phyloP scores from a whole-genome alignment of 2,797 vertebrate genomes.

The Gambusia yucatana region DNA sequence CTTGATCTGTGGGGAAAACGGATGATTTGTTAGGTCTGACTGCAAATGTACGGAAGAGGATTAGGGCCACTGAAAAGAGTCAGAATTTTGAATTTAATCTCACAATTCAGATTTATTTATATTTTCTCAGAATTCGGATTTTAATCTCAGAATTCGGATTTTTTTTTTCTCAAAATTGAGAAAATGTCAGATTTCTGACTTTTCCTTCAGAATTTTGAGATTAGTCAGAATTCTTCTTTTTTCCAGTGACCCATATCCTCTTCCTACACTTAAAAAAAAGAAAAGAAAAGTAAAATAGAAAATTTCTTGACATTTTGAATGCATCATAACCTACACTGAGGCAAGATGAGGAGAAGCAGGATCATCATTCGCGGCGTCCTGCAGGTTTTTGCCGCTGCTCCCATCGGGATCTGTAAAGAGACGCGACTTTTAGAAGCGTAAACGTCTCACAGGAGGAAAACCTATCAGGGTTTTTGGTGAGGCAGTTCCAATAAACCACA shows the following conservation, averaged over 20 bases:
- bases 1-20: conserved; percentile 34
- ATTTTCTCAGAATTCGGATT: no score
- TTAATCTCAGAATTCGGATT: no score
- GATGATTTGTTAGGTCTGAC: neutral
- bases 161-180: no score
- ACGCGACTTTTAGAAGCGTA: neutral
- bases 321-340: conserved; percentile 33
- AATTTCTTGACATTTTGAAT: neutral
- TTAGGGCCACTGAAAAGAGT: no score
- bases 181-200: no score
- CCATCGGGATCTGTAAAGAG: conserved; percentile 5
- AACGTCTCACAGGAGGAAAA: neutral
- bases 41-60: neutral
- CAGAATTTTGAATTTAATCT: no score
- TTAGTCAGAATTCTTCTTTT: no score
- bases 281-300: neutral
- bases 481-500: conserved; percentile 35
- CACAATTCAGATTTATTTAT: no score
- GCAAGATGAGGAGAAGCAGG: conserved; percentile 31
- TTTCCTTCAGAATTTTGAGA: no score
- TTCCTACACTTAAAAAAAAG: neutral
- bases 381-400: neutral
- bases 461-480: conserved; percentile 16
- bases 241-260: no score
- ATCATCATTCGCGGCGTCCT: conserved; percentile 26